Evolutionary conservation across 2,797 vertebrate species (phyloP).

Genomic region (Galaxias olidus): DNA sequence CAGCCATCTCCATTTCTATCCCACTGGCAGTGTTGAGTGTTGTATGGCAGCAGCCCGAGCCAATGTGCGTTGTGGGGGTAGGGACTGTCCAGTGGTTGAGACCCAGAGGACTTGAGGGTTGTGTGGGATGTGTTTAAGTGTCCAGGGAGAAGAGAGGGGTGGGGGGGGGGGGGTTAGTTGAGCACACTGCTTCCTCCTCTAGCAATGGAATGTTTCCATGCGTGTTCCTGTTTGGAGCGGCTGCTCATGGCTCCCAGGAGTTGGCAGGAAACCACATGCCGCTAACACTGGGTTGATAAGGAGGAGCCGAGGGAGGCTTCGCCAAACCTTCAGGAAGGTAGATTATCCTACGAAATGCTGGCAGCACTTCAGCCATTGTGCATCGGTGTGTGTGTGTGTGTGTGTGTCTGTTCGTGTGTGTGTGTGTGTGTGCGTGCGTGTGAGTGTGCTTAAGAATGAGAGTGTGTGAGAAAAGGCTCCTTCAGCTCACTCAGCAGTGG

Average conservation of each 20-base stretch:
- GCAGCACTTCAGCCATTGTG: conserved; percentile 61
- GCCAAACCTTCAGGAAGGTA: conserved; percentile 75
- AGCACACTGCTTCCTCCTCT: conserved; percentile 72
- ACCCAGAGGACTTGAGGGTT: conserved; percentile 33
- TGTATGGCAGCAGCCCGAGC: conserved; percentile 37
- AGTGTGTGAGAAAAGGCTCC: conserved; percentile 44
- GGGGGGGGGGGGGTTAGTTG: conserved; percentile 23
- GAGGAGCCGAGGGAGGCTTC: conserved; percentile 52
- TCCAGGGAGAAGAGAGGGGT: conserved; percentile 13
- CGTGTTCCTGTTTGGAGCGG: conserved; percentile 77
- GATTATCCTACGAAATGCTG: conserved; percentile 77
- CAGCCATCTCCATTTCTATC: conserved; percentile 54
- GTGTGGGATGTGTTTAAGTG: conserved; percentile 40
- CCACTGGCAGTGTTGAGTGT: conserved; percentile 32
- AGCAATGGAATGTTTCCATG: conserved; percentile 74
- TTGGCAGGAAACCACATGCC: conserved; percentile 74
- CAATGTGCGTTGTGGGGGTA: conserved; percentile 10
- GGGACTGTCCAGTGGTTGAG: conserved; percentile 48
- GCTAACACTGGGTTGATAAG: conserved; percentile 71
- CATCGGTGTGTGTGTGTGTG: conserved; percentile 32
- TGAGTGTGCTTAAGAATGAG: conserved; percentile 17
- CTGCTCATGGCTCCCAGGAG: conserved; percentile 60
- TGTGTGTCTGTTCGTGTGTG: conserved; percentile 19
- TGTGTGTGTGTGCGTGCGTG: conserved; percentile 24
- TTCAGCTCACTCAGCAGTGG: conserved; percentile 66